Conservation (phyloP, 64 coral and sea anemone genomes). For the Montipora capricornis region DNA sequence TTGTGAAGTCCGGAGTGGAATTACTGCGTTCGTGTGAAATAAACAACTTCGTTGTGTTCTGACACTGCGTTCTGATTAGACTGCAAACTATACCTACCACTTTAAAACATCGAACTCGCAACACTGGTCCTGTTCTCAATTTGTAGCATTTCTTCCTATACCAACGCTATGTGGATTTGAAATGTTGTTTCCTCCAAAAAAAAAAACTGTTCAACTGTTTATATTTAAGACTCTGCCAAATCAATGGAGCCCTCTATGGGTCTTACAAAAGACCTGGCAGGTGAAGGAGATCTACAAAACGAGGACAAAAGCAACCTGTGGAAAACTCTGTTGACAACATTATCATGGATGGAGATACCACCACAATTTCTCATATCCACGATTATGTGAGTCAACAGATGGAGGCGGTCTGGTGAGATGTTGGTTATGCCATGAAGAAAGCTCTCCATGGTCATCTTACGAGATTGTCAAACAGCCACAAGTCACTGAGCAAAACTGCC, state of each 20-base stretch:
- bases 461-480: background rate
- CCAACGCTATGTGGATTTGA: too few relatives aligned
- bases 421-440: constrained; percentile 6
- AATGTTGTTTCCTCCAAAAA: too few relatives aligned
- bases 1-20: too few relatives aligned
- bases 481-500: constrained; percentile 15
- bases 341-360: constrained; percentile 55
- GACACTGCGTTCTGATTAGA: too few relatives aligned
- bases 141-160: too few relatives aligned
- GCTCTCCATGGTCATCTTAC: background rate
- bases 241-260: background rate
- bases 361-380: constrained; percentile 30
- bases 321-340: constrained; percentile 10
- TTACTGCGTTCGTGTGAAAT: too few relatives aligned
- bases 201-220: too few relatives aligned
- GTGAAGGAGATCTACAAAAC: background rate
- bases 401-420: background rate
- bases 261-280: background rate
- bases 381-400: background rate
- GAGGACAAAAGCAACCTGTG: background rate
- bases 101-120: too few relatives aligned
- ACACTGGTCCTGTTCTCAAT: too few relatives aligned
- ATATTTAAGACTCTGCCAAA: background rate
- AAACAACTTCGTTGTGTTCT: too few relatives aligned
- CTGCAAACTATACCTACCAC: too few relatives aligned